These are phyloP conservation scores for Pseudochirops cupreus DNA, from an alignment of 2,797 vertebrate genomes.

Conservation along the genomic window DNA sequence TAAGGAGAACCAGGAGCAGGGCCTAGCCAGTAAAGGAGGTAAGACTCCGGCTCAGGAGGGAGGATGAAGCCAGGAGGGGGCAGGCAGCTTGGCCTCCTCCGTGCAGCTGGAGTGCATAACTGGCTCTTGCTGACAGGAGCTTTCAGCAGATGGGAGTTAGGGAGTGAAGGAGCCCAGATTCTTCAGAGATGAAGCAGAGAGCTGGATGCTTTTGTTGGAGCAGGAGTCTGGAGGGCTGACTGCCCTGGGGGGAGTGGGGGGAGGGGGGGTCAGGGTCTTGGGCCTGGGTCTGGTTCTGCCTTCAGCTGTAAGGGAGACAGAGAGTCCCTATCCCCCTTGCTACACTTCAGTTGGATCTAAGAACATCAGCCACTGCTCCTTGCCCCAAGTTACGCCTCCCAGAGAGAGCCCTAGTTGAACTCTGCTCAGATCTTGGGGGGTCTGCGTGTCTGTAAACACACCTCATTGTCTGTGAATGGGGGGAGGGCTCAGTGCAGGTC, in stretches of 20 bases:
- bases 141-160: not conserved
- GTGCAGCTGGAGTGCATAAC: not conserved
- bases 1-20: constrained; percentile 81
- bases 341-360: not conserved
- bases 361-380: not conserved
- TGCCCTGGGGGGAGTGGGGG: too few species aligned
- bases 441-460: not conserved
- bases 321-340: not conserved
- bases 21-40: constrained; percentile 88
- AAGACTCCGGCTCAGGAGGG: not conserved
- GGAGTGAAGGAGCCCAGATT: not conserved
- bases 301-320: not conserved
- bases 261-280: not conserved
- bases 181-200: not conserved
- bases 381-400: not conserved
- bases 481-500: not conserved
- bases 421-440: not conserved
- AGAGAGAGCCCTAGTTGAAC: not conserved
- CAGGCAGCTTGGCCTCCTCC: not conserved
- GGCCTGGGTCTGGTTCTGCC: not conserved
- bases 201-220: not conserved
- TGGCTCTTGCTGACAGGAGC: not conserved
- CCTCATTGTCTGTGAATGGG: too few species aligned
- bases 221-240: not conserved
- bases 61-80: fast-evolving